Evolutionary conservation across 2,888 invertebrate species (phyloP), one percentile per base, ranked within the genome.

Genomic region (Bruchidius siliquastri): DNA sequence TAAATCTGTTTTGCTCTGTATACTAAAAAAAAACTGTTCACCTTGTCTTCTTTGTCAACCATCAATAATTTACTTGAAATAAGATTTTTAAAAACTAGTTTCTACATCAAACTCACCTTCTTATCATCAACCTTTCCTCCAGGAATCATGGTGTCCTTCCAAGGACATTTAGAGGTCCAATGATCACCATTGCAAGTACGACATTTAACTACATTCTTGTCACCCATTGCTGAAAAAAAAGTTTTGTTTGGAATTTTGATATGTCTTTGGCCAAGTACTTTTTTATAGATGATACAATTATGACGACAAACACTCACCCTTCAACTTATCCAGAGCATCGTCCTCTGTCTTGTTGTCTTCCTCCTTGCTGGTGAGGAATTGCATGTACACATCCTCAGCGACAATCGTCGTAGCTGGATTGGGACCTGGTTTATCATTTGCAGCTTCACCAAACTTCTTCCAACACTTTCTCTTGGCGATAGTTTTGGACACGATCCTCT

Each of bases 131-230:
- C 79, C 84, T 92, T 92, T 74, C 90, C 88, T 78, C 92, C 92
- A 73, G 91, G 92, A 82, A 94, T 88, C 80, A 92, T 92, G 0
- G 96, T 95, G 82, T 98, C 96, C 87, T 97, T 98, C 91, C 96
- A 99, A 0, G 99, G 99, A 90, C 99, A 99, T 84, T 96, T 95
- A 68, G 96, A 93, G 66, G 98, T 98, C 98, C 98, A 99, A 90
- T 99, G 99, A 84, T 98, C 98, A 72, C 98, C 96, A 83, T 93
- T 94, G 86, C 97, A 97, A 76, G 92, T 94, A 86, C 97, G 92
- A 84, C 97, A 97, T 85, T 94, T 95, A 78, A 94, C 93, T 78
- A 93, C 90, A 76, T 92, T 92, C 84, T 92, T 92, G 82, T 92
- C 87, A 26, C 86, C 87, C 76, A 87, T 74, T 72, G 84, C 87